Conservation (phyloP, 2,888 invertebrate species). For the Cheilosia pagana region DNA sequence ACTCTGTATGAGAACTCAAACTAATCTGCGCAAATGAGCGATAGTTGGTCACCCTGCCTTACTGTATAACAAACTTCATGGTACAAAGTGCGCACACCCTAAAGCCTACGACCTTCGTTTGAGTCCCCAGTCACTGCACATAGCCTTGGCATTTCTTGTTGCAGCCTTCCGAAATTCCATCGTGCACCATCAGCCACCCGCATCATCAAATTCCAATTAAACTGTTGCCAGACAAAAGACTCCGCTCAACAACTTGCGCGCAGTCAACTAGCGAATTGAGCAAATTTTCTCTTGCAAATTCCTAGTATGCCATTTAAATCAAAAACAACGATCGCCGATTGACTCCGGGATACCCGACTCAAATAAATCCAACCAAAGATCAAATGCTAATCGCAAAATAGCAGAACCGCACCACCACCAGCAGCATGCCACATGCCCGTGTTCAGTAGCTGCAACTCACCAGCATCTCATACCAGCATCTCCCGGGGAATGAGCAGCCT, state of each 20-base stretch:
- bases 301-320: constrained; percentile 63
- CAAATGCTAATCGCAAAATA: constrained; percentile 71
- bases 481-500: constrained; percentile 44
- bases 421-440: not conserved
- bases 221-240: not conserved
- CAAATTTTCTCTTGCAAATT: constrained; percentile 69
- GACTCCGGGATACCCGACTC: constrained; percentile 56
- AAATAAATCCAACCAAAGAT: constrained; percentile 71
- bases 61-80: no score
- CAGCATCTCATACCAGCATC: constrained; percentile 24
- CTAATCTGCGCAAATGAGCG: no score
- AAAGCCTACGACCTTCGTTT: not conserved
- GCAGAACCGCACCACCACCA: constrained; percentile 43
- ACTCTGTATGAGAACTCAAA: no score
- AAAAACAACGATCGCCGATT: constrained; percentile 69
- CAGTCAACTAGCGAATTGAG: constrained; percentile 27
- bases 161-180: not conserved
- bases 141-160: not conserved
- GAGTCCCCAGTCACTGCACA: not conserved
- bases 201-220: constrained; percentile 70
- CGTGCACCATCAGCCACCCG: constrained; percentile 13
- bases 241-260: constrained; percentile 13
- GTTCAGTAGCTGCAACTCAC: constrained; percentile 33
- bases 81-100: no score
- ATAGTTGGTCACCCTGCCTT: no score